phyloP scores from a whole-genome alignment of 2,888 invertebrate species.

The Drosophila atripex region DNA sequence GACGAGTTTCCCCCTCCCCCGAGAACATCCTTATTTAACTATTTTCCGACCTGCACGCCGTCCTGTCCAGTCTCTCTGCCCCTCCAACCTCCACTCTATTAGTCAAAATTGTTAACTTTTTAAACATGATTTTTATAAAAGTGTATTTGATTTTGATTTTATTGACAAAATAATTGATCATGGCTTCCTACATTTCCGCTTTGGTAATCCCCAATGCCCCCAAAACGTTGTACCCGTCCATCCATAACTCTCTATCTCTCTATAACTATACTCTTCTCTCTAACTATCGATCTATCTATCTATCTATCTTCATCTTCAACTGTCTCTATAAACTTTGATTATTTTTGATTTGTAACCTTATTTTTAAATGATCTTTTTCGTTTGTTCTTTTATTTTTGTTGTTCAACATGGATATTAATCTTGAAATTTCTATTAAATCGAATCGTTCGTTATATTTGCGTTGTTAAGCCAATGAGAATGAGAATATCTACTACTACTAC shows the following conservation, averaged over 20 bases:
- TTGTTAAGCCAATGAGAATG: slow-evolving; percentile 83
- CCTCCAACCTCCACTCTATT: slow-evolving; percentile 9
- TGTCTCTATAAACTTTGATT: slow-evolving; percentile 18
- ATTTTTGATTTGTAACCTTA: slow-evolving; percentile 40
- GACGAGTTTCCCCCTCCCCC: background rate
- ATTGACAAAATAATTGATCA: slow-evolving; percentile 34
- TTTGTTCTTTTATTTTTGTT: slow-evolving; percentile 62
- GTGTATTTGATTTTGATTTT: slow-evolving; percentile 11
- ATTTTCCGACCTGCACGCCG: slow-evolving; percentile 35
- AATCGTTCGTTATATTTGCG: slow-evolving; percentile 80
- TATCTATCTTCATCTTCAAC: slow-evolving; percentile 16
- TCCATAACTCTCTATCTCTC: background rate
- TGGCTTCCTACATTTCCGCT: slow-evolving; percentile 33
- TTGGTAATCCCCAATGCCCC: slow-evolving; percentile 18
- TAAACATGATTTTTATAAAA: slow-evolving; percentile 9
- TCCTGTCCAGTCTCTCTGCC: slow-evolving; percentile 15
- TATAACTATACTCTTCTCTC: slow-evolving; percentile 20
- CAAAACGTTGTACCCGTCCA: slow-evolving; percentile 21
- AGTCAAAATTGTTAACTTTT: slow-evolving; percentile 39
- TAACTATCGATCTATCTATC: slow-evolving; percentile 29
- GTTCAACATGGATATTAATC: slow-evolving; percentile 60
- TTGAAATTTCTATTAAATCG: slow-evolving; percentile 69
- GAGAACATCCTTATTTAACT: background rate
- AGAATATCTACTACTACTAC: slow-evolving; percentile 83
- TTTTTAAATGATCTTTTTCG: slow-evolving; percentile 59